These are phyloP conservation scores for Rhynchopsitta pachyrhyncha DNA, from an alignment of 2,113 vertebrate genomes.

Conservation along the genomic window DNA sequence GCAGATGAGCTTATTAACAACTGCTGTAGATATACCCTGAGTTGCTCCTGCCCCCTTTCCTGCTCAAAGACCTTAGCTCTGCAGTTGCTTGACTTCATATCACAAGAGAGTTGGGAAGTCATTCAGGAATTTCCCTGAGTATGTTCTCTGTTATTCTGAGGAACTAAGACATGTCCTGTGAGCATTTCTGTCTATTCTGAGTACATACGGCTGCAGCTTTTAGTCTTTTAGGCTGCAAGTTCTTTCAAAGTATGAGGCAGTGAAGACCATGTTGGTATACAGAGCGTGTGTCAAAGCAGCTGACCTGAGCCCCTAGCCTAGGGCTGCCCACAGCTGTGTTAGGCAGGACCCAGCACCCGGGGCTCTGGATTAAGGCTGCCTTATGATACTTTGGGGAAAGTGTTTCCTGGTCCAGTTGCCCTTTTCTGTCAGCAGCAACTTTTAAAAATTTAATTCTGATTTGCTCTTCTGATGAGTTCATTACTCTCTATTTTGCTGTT, in stretches of 20 bases:
- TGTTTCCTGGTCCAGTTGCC: neutral
- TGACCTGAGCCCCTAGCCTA: neutral
- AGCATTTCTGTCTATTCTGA: neutral
- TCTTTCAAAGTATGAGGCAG: neutral
- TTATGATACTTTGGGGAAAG: neutral
- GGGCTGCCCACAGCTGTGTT: neutral
- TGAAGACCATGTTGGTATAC: rapidly evolving
- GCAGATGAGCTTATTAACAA: neutral
- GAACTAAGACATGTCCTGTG: rapidly evolving
- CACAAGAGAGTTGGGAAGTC: neutral
- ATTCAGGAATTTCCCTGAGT: neutral
- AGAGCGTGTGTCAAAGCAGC: rapidly evolving
- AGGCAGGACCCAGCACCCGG: neutral
- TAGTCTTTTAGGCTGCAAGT: neutral
- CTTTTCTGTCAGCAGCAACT: neutral
- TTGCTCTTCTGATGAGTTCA: neutral
- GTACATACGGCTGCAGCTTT: neutral
- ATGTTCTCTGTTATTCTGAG: neutral
- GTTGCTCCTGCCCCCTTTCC: neutral
- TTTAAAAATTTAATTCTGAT: neutral
- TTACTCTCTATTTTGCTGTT: neutral
- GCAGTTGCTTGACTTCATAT: neutral
- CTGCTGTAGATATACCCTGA: neutral
- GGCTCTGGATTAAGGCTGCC: neutral
- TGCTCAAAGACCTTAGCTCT: neutral